Evolutionary conservation across 2,797 vertebrate species (phyloP), one percentile per base, ranked within the genome.

Genomic region (Channallabes apus): DNA sequence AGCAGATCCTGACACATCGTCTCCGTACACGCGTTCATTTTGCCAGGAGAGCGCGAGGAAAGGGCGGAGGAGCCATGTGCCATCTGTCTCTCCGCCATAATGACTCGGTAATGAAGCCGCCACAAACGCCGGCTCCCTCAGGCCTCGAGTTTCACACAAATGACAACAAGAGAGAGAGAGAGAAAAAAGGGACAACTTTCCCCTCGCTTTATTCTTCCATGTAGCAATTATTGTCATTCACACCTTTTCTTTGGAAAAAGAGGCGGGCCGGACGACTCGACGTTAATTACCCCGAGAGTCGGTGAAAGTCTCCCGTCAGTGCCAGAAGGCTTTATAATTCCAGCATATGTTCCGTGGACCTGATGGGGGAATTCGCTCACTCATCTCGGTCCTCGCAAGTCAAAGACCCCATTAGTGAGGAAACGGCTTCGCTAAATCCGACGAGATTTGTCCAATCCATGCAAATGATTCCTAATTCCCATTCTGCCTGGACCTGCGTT

Each of bases 61-160:
- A 87, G 88, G 88, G 86, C 58, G 86, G 88, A 88, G 88, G 86
- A 86, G 90, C 91, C 91, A 90, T 67, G 89, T 88, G 93, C 94
- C 95, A 95, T 95, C 95, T 95, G 95, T 94, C 92, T 93, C n/a
- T 38, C 58, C 64, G 81, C 94, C 93, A 88, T 76, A 83, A 83
- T 83, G 90, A 80, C 91, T 90, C 89, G 91, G 91, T 95, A 94
- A 95, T 93, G 93, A 95, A 94, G 92, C 92, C 91, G 18, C 91
- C 89, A 32, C 83, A 41, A 82, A 88, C 82, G 85, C 81, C 24
- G 83, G 81, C 92, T 90, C 91, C 89, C 54, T 83, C 90, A 88
- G 92, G 89, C 89, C 87, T 75, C 76, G 67, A 71, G 75, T 83
- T 86, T 83, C 82, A 67, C 67, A 64, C 85, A 27, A 65, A 67